These are phyloP conservation scores for Muntiacus muntjak DNA, from an alignment of 2,113 vertebrate genomes.

Conservation along the genomic window DNA sequence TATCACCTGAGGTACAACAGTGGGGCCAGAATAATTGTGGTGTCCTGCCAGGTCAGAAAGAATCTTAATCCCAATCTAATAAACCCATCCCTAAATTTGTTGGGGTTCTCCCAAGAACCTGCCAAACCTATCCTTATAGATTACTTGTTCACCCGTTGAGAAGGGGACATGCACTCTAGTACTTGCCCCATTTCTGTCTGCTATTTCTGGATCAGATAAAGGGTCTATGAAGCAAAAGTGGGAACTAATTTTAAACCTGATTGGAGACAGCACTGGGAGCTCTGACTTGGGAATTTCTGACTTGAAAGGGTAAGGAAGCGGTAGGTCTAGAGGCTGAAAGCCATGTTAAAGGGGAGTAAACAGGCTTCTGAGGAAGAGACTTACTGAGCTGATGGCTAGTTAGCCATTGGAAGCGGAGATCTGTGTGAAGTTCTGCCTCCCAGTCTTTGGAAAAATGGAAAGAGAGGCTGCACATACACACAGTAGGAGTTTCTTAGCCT, in stretches of 20 bases:
- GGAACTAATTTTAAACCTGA: not conserved
- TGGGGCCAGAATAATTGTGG: not conserved
- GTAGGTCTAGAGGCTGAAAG: too few relatives aligned
- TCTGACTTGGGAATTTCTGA: not conserved
- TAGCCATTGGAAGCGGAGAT: not conserved
- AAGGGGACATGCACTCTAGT: not conserved
- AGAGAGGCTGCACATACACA: too few relatives aligned
- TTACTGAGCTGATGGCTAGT: not conserved
- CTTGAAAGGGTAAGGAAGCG: not conserved
- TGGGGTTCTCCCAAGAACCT: not conserved
- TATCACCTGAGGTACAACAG: not conserved
- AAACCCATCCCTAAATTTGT: not conserved
- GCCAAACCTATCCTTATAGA: not conserved
- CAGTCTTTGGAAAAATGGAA: not conserved
- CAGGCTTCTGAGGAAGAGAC: not conserved
- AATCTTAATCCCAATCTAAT: not conserved
- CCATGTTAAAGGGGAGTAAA: not conserved
- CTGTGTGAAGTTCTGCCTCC: not conserved
- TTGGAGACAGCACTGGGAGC: not conserved
- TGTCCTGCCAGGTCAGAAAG: not conserved
- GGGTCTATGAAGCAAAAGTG: not conserved
- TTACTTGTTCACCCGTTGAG: not conserved
- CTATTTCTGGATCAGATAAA: not conserved
- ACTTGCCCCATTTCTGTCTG: not conserved
- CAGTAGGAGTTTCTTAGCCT: not conserved